These are phyloP conservation scores for Platycnemis pennipes DNA, from an alignment of 2,888 invertebrate species.

Conservation along the genomic window DNA sequence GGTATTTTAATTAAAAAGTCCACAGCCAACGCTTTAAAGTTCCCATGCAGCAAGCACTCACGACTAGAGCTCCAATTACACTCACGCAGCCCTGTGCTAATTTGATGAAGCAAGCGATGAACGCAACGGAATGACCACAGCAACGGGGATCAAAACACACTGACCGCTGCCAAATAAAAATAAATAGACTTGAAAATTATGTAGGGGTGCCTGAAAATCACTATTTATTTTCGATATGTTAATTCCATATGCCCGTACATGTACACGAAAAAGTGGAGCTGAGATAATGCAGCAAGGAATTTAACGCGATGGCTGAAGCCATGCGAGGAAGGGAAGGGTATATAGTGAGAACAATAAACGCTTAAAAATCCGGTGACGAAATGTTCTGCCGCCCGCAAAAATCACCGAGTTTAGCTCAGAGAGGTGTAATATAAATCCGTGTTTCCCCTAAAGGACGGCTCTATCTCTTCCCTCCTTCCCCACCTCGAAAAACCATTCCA, in stretches of 20 bases:
- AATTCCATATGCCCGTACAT: background rate
- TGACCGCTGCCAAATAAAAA: too few species aligned
- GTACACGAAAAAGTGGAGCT: background rate
- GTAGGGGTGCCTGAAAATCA: background rate
- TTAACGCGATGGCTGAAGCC: background rate
- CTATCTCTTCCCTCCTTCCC: background rate
- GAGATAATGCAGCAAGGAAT: background rate
- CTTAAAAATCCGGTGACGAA: background rate
- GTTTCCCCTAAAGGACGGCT: background rate
- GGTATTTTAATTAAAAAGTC: too few species aligned
- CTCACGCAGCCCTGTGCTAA: too few species aligned
- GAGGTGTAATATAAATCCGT: constrained; percentile 22
- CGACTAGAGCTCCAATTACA: too few species aligned
- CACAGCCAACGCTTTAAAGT: too few species aligned
- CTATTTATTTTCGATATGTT: background rate
- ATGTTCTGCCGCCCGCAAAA: background rate
- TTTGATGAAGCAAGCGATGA: too few species aligned
- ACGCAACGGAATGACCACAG: too few species aligned
- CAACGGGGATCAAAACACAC: too few species aligned
- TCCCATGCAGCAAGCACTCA: too few species aligned
- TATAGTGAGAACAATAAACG: background rate
- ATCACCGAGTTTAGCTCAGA: background rate
- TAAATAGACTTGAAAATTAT: background rate
- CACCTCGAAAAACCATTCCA: background rate
- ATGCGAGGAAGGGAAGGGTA: background rate